These are phyloP conservation scores for Metalampra italica DNA, from an alignment of 2,888 invertebrate genomes.

Conservation along the genomic window DNA sequence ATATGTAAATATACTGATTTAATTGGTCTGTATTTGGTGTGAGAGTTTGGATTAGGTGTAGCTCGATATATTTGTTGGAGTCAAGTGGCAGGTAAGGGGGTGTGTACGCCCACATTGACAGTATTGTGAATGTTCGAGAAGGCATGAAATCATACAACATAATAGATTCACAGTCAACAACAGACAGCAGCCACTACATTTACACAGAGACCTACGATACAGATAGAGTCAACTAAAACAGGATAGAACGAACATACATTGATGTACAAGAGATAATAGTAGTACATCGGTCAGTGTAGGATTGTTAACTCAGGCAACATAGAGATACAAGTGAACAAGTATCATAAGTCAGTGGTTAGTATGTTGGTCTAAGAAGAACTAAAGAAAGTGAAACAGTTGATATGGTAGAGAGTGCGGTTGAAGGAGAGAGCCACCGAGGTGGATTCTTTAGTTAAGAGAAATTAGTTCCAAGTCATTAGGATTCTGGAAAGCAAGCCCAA, in stretches of 20 bases:
- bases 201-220: constrained; percentile 72
- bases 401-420: constrained; percentile 53
- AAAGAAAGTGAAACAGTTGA: constrained; percentile 35
- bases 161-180: constrained; percentile 76
- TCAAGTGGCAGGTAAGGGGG: constrained; percentile 70
- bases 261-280: constrained; percentile 19
- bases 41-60: constrained; percentile 72
- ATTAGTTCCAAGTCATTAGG: constrained; percentile 47
- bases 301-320: constrained; percentile 20
- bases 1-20: constrained; percentile 20
- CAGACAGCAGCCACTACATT: constrained; percentile 80
- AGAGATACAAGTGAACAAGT: constrained; percentile 31
- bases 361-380: constrained; percentile 39
- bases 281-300: constrained; percentile 44
- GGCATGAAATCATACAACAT: constrained; percentile 77
- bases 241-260: constrained; percentile 58
- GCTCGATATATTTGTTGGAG: constrained; percentile 75
- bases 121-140: constrained; percentile 77
- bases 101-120: constrained; percentile 65
- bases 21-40: constrained; percentile 68
- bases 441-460: constrained; percentile 34
- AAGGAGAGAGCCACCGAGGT: constrained; percentile 46
- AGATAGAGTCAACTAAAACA: constrained; percentile 65
- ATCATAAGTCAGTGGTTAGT: constrained; percentile 25
- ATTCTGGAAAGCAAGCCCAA: constrained; percentile 72